Base-by-base conservation (phyloP, 2,888 invertebrate genomes). In the Argyresthia goedartella region DNA sequence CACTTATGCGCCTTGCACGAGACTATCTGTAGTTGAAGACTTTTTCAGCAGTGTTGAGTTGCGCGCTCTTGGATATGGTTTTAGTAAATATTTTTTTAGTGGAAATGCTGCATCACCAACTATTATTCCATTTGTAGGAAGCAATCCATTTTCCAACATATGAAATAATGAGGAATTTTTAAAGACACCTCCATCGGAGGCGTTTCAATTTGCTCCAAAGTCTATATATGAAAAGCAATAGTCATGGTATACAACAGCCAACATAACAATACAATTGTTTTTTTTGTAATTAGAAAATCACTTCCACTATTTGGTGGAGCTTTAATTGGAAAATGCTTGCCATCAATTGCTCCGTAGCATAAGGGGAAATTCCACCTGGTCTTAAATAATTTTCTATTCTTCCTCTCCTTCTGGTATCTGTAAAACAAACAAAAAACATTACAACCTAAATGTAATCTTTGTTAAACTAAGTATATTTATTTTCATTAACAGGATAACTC, bases 291-390 rank as follows among this genome's bases (percentile, higher is more conserved):
- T 64, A 53, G 56, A 63, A 60, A 57, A 66, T 51, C 56, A 47
- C 63, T 60, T 34, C 58, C 61, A 53, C 55, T 57, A 47, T 59
- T 54, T 50, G 56, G 57, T 45, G 66, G 63, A 54, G 54, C 50
- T 59, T 60, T 52, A 13, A 66, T 67, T 52, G 60, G 54, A 10
- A 67, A 59, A 58, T 66, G 67, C 60, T 66, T 67, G 51, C 65
- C 65, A 55, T 67, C 64, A 54, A 66, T 61, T 54, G 65, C 61
- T 49, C 64, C 66, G 54, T 55, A 60, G 54, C 63, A 61, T 55
- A 53, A 56, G 58, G 62, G 63, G 59, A 67, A 67, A 57, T 65
- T 59, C 63, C 65, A 65, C 57, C 58, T 57, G 54, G 58, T 57
- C 53, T 57, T 57, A 64, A 65, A 64, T 61, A 54, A 59, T 58